Conservation (phyloP, 2,888 invertebrate genomes). For the Brassicogethes aeneus region DNA sequence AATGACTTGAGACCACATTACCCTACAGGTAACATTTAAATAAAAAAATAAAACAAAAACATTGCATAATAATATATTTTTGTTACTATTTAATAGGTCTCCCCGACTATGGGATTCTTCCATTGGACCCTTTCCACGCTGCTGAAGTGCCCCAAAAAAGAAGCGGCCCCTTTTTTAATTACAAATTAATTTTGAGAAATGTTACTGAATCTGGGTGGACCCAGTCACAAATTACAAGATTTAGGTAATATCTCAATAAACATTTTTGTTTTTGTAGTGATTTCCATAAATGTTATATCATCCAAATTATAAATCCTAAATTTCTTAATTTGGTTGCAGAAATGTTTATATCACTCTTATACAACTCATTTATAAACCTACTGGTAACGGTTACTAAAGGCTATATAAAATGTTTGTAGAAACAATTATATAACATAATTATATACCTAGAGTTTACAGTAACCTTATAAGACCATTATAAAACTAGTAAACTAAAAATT, state of each 20-base stretch:
- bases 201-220: slow-evolving; percentile 72
- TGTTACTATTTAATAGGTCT: slow-evolving; percentile 47
- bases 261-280: too few relatives aligned
- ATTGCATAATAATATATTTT: not conserved
- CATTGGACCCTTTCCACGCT: slow-evolving; percentile 73
- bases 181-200: slow-evolving; percentile 61
- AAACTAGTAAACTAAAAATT: not conserved
- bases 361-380: not conserved
- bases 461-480: too few relatives aligned
- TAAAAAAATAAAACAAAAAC: not conserved
- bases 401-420: too few relatives aligned
- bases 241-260: slow-evolving; percentile 56
- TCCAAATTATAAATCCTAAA: too few relatives aligned
- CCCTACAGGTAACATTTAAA: slow-evolving; percentile 42
- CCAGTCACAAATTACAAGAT: slow-evolving; percentile 64
- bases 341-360: not conserved
- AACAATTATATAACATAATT: too few relatives aligned
- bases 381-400: too few relatives aligned
- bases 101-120: slow-evolving; percentile 59
- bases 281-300: too few relatives aligned
- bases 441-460: too few relatives aligned
- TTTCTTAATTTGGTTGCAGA: too few relatives aligned
- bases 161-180: slow-evolving; percentile 55
- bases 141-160: slow-evolving; percentile 55
- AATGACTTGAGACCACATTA: slow-evolving; percentile 57